phyloP scores from a whole-genome alignment of 2,888 invertebrate species.

The Tetanocera ferruginea region DNA sequence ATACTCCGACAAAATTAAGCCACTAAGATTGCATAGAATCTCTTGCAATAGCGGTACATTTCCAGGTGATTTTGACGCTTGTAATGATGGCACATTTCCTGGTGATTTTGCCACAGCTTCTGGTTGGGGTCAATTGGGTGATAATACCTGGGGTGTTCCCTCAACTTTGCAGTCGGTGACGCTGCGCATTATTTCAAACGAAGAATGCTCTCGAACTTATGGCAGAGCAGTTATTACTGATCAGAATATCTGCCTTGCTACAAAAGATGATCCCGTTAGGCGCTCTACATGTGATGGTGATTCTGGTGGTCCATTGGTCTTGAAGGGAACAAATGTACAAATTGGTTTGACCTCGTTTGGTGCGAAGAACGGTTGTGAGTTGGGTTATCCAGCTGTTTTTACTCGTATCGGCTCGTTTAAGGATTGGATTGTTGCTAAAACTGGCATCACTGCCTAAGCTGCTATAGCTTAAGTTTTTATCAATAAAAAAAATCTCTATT shows the following conservation, averaged over 20 bases:
- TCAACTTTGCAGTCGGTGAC: constrained; percentile 50
- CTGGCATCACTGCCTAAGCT: constrained; percentile 2
- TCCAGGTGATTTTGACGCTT: no score
- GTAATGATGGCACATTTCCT: constrained; percentile 48
- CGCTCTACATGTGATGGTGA: constrained; percentile 64
- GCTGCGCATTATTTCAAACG: constrained; percentile 54
- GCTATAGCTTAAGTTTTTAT: no score
- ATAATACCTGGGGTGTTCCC: constrained; percentile 6
- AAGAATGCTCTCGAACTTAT: constrained; percentile 51
- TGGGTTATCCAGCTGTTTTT: constrained; percentile 60
- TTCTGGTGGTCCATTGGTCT: constrained; percentile 64
- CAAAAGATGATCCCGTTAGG: constrained; percentile 40
- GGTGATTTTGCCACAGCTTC: constrained; percentile 56
- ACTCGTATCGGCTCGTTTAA: constrained; percentile 56
- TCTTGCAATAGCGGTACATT: constrained; percentile 42
- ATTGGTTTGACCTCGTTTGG: constrained; percentile 64
- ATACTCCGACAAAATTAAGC: constrained; percentile 21
- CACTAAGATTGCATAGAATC: constrained; percentile 49
- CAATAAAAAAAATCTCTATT: no score
- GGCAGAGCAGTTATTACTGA: constrained; percentile 43
- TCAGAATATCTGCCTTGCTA: constrained; percentile 55
- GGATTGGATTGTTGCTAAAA: constrained; percentile 54
- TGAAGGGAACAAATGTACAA: constrained; percentile 37
- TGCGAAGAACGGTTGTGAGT: constrained; percentile 56
- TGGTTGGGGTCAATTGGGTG: constrained; percentile 53